phyloP scores from a whole-genome alignment of 1,140 invertebrate genomes.

The Himalopsyche phryganea region DNA sequence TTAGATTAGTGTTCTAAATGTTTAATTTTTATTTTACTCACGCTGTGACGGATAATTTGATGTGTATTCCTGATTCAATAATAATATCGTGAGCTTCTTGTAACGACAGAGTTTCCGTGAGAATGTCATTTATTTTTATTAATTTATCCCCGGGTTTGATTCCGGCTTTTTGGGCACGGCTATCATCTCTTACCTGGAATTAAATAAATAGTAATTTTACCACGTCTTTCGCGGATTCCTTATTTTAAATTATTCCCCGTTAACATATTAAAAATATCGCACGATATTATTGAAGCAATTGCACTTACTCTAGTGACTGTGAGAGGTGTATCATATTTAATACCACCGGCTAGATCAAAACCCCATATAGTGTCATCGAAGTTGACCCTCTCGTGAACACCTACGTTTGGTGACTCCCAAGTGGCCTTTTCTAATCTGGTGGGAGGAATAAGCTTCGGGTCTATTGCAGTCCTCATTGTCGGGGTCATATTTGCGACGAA shows the following conservation, averaged over 20 bases:
- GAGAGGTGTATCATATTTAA: conserved; percentile 39
- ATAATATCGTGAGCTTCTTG: conserved; percentile 81
- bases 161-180: conserved; percentile 79
- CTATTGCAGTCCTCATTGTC: background rate
- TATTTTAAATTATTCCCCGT: too few relatives aligned
- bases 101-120: conserved; percentile 68
- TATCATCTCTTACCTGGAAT: conserved; percentile 70
- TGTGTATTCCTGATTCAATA: conserved; percentile 39
- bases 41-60: conserved; percentile 38
- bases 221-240: too few relatives aligned
- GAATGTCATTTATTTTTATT: conserved; percentile 71
- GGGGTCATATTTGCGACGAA: too few relatives aligned
- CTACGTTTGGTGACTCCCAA: conserved; percentile 42
- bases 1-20: too few relatives aligned
- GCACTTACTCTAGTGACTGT: conserved; percentile 38
- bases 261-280: too few relatives aligned
- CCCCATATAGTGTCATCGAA: conserved; percentile 45
- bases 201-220: background rate
- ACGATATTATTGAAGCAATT: background rate
- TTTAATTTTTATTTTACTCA: conserved; percentile 38
- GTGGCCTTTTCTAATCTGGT: conserved; percentile 32
- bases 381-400: conserved; percentile 42
- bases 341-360: conserved; percentile 40
- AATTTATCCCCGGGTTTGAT: conserved; percentile 80
- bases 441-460: conserved; percentile 23